Percentiles rank a stretch among this genome's conserved stretches.
Conservation (phyloP, 2,888 invertebrate genomes). For the Chironomus riparius region DNA sequence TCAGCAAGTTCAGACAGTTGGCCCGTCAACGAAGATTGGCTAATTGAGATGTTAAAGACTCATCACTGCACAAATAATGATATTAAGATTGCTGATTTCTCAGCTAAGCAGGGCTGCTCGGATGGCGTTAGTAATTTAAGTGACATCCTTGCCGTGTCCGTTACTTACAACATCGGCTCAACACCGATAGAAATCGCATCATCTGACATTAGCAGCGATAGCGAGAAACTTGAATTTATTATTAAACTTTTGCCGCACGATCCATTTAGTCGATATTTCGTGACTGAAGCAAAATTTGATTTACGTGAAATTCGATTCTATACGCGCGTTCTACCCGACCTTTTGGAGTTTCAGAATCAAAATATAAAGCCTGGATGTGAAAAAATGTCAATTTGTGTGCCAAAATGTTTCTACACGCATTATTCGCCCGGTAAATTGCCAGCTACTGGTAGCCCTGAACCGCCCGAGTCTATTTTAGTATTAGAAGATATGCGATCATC, state of each 20-base stretch:
- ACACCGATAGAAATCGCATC: slow-evolving; percentile 2
- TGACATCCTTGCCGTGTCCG: slow-evolving; percentile 65
- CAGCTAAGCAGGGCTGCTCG: slow-evolving; percentile 51
- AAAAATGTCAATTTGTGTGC: slow-evolving; percentile 54
- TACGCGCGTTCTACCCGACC: slow-evolving; percentile 63
- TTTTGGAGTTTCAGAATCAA: slow-evolving; percentile 52
- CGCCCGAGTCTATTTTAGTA: slow-evolving; percentile 60
- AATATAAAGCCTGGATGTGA: slow-evolving; percentile 39
- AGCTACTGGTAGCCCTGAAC: slow-evolving; percentile 39
- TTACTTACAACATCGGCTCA: slow-evolving; percentile 48
- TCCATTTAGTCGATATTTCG: slow-evolving; percentile 69
- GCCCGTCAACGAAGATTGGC: slow-evolving; percentile 34
- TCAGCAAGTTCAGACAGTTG: slow-evolving; percentile 32
- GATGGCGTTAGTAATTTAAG: slow-evolving; percentile 66
- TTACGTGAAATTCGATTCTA: slow-evolving; percentile 74
- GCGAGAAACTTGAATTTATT: slow-evolving; percentile 47
- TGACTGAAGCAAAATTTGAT: slow-evolving; percentile 74
- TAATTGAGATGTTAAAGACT: slow-evolving; percentile 32
- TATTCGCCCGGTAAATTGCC: slow-evolving; percentile 44
- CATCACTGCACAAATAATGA: slow-evolving; percentile 32
- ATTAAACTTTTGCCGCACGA: slow-evolving; percentile 70
- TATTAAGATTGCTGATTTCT: slow-evolving; percentile 40
- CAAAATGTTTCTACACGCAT: slow-evolving; percentile 58
- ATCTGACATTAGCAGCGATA: slow-evolving; percentile 28
- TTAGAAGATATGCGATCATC: slow-evolving; percentile 61